Base-by-base conservation (phyloP, 2,113 vertebrate species). In the Ia io region DNA sequence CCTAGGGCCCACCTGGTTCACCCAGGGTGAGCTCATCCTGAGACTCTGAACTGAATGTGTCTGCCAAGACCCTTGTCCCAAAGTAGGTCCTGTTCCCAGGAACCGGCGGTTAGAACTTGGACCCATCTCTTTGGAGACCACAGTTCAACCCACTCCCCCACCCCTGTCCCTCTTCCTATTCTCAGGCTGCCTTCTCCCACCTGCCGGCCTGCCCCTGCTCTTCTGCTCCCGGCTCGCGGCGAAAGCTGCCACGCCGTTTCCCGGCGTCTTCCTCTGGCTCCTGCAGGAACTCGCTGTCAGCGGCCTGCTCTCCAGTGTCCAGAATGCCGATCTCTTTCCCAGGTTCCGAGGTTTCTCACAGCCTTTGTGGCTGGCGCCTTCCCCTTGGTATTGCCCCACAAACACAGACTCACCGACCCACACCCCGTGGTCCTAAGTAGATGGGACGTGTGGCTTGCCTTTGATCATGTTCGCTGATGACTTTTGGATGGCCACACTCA, bases 141-240 rank as follows among this genome's bases (percentile, higher is more conserved):
- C 6, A 0, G 0, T 4, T 6, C n/a, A n/a, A 12, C 0, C 8
- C 61, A 20, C 25, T 3, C 0, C 11, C 5, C 7, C 25, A 9
- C 9, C 67, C 25, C 0, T 0, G 0, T 13, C 73, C 37, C 37
- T 22, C 16, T 40, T 14, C 1, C 5, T 14, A 9, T 8, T 35
- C 59, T 30, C 3, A 0, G 2, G 16, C 35, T n/a, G 35, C 14
- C 42, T 17, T 25, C 25, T 4, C 65, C 18, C 47, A 5, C 59
- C 9, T 1, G 1, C 10, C 10, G 2, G 59, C 61, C 67, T 61
- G 18, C 42, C 9, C n/a, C 2, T 32, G 76, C 18, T 35, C 37
- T 73, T 16, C 47, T 10, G 32, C 18, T 79, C 63, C 30, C 5
- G 5, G 42, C 51, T 18, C 16, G 23, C 30, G 37, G 5, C 28